Base-by-base conservation (phyloP, 2,888 invertebrate genomes). In the Sminthurinus aureus region DNA sequence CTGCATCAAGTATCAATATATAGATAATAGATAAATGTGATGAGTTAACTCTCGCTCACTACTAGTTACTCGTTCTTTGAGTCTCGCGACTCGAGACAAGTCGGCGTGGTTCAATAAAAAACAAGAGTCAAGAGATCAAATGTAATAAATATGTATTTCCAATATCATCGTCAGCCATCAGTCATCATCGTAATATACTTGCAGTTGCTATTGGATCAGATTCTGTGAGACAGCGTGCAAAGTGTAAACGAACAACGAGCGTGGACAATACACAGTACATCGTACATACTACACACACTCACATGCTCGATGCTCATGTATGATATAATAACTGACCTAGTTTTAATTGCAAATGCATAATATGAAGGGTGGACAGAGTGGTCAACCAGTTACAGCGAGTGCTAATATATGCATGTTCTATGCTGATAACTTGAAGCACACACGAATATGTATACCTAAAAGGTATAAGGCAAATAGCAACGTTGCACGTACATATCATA, bases 281-380 rank as follows among this genome's bases (percentile, higher is more conserved):
- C 52, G 52, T 52, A 52, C 18, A n/a, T 38, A 50, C 38, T 18
- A 12, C 75, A n/a, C 18, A 2, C 18, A 58, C 50, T 50, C 75
- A n/a, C 18, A 75, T 75, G n/a, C 13, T n/a, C n/a, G n/a, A 75
- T 75, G n/a, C 38, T 38, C 38, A 18, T 75, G 20, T 12, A 71
- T n/a, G n/a, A n/a, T 38, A 50, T 4, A 76, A 81, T 66, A 83
- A 74, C 79, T 84, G 84, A 84, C 84, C 84, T 81, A 84, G 84
- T 84, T 84, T 81, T 67, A 81, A 78, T 81, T 69, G 69, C 22
- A 69, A 69, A 69, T 69, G 69, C 69, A 69, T 58, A 69, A 11
- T 20, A 22, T n/a, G 18, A n/a, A 18, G 18, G n/a, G 15, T 24
- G 79, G 79, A 79, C 79, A 38, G 26, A 66, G 64, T 22, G 79